These are phyloP conservation scores for Naja naja DNA, from an alignment of 2,113 vertebrate species.

Conservation along the genomic window DNA sequence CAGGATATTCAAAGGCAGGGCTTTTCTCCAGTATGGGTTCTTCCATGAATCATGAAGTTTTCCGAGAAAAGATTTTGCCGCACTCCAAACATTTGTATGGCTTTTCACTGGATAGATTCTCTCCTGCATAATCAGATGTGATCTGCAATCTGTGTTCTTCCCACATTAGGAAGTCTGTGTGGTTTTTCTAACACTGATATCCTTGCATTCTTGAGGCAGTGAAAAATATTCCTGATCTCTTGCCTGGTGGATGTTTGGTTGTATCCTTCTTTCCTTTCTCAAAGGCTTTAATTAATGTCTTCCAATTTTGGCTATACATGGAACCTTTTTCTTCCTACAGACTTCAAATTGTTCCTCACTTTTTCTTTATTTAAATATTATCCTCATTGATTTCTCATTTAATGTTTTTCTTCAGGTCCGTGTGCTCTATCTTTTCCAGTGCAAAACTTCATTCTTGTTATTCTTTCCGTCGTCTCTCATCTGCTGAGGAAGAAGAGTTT, in stretches of 20 bases:
- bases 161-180: neutral
- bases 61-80: neutral
- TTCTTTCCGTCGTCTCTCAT: neutral
- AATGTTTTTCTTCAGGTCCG: neutral
- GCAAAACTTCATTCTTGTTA: neutral
- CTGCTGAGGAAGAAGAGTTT: neutral
- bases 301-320: too few species aligned
- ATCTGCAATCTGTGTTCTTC: neutral
- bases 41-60: neutral
- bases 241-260: neutral
- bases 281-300: neutral
- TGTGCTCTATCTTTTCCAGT: neutral
- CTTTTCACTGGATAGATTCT: neutral
- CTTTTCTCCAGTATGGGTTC: neutral
- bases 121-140: too few species aligned
- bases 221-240: neutral
- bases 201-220: neutral
- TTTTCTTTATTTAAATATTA: neutral
- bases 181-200: neutral
- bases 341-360: neutral
- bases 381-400: neutral
- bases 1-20: neutral
- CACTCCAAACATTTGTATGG: neutral
- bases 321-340: too few species aligned
- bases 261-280: neutral